These are phyloP conservation scores for Salvelinus alpinus DNA, from an alignment of 2,113 vertebrate genomes.

Conservation along the genomic window DNA sequence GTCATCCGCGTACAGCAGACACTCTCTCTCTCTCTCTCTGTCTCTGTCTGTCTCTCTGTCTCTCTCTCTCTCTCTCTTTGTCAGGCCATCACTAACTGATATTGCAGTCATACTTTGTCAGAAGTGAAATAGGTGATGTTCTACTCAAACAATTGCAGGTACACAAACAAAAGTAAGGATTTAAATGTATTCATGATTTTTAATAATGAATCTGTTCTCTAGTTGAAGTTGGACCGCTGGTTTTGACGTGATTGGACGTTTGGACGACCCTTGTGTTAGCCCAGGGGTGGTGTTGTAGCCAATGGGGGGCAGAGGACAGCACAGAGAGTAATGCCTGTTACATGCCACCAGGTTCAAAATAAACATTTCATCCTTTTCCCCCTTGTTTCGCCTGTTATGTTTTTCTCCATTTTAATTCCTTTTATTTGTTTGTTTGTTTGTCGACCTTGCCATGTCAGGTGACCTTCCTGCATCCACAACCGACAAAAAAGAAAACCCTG, in stretches of 20 bases:
- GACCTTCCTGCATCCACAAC: conserved; percentile 69
- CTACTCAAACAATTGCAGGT: background rate
- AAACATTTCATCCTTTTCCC: conserved; percentile 23
- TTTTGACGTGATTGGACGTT: background rate
- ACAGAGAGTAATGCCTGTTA: conserved; percentile 61
- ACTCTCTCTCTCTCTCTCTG: too few relatives aligned
- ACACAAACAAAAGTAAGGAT: background rate
- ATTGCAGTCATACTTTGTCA: background rate
- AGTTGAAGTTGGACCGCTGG: background rate
- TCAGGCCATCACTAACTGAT: background rate
- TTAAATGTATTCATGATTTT: background rate
- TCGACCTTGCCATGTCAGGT: conserved; percentile 75
- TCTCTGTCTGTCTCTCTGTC: too few relatives aligned
- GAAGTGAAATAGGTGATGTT: background rate
- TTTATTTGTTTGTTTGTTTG: conserved; percentile 61
- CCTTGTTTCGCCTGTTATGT: conserved; percentile 62
- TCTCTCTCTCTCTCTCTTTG: too few relatives aligned
- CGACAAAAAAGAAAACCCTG: conserved; percentile 37
- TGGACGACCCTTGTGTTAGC: conserved; percentile 1
- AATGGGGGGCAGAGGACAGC: conserved; percentile 76
- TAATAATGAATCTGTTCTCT: background rate
- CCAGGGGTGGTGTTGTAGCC: conserved; percentile 67
- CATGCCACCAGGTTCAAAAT: conserved; percentile 56
- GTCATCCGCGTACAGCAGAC: too few relatives aligned
- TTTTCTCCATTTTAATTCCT: conserved; percentile 70